Evolutionary conservation across 2,888 invertebrate genomes (phyloP), one percentile per base, ranked within the genome.

Genomic region (Volucella zonaria): DNA sequence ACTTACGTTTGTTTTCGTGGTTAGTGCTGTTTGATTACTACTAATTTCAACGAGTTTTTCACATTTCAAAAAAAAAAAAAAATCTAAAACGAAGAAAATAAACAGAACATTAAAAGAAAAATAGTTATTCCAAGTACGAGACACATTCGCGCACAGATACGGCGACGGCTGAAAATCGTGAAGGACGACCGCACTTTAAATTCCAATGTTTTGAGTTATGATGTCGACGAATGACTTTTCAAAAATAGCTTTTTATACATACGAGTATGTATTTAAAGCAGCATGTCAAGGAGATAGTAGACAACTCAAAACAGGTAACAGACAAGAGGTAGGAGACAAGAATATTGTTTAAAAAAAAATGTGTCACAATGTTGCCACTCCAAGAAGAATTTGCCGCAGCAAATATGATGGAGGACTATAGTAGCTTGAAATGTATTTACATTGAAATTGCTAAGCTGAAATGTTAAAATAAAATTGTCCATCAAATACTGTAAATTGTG

Each of bases 111-210:
- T 43, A 58, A 40, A n/a, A 43, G 59, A 59, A 62, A 47, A 67
- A 77, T 68, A 67, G 68, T 52, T 64, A 73, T 78, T 78, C 73
- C 62, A 56, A 56, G 78, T 74, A 52, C 38, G 31, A 31, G 31
- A 31, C 1, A 31, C 31, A 31, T 31, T 62, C 62, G 14, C 31
- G 62, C 23, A 43, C 47, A 64, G n/a, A 47, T n/a, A 31, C 6
- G 6, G 0, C 1, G 18, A 31, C 31, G 31, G 31, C 0, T 51
- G 49, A 51, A 49, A 78, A 45, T 74, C 52, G 51, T 68, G 68
- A 82, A 78, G 82, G 82, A 78, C 78, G 74, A 67, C 78, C 31
- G 67, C 74, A 74, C 74, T 74, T 51, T 11, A 56, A 74, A 70
- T 78, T 78, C 74, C 74, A 82, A 70, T 82, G 62, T 58, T 78